These are phyloP conservation scores for Rutilus rutilus DNA, from an alignment of 2,113 vertebrate genomes.

Conservation along the genomic window DNA sequence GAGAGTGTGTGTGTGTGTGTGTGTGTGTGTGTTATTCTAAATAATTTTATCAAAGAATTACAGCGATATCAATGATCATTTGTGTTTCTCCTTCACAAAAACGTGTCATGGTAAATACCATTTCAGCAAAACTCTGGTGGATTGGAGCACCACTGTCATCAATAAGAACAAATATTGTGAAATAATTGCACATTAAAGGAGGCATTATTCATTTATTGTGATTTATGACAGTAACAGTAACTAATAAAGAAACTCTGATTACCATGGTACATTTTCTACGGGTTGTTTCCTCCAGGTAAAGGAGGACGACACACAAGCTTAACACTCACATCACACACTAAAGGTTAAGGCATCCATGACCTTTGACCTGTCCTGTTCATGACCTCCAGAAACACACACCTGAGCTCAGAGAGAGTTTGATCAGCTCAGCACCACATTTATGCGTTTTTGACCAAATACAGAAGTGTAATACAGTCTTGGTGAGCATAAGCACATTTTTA, in stretches of 20 bases:
- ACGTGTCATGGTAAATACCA: too few relatives aligned
- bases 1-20: background rate
- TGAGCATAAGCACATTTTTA: background rate
- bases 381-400: background rate
- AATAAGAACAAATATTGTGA: background rate
- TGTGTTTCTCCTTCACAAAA: background rate
- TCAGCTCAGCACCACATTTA: background rate
- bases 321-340: background rate
- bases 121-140: background rate
- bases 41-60: too few relatives aligned
- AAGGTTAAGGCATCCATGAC: background rate
- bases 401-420: background rate
- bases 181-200: background rate
- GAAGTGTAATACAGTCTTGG: background rate
- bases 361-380: background rate
- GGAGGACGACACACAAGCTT: background rate
- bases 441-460: too few relatives aligned
- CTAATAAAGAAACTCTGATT: background rate
- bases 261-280: background rate
- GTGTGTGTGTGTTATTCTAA: too few relatives aligned
- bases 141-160: background rate
- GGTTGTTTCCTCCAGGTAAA: background rate
- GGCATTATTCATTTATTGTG: background rate
- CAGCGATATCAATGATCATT: too few relatives aligned
- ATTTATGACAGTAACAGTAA: background rate